These are phyloP conservation scores for Empis livida DNA, from an alignment of 2,888 invertebrate species.

Conservation along the genomic window DNA sequence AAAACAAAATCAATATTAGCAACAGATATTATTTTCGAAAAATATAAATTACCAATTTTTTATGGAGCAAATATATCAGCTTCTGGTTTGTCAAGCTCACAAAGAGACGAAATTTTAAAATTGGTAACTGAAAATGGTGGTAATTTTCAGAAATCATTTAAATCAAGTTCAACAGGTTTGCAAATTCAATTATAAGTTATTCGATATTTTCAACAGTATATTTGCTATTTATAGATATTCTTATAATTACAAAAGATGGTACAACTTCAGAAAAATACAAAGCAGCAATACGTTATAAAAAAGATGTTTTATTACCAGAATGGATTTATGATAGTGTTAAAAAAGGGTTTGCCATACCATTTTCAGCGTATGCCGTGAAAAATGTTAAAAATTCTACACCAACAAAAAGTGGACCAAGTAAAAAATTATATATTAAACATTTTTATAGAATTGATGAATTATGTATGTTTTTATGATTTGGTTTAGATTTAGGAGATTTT, in stretches of 20 bases:
- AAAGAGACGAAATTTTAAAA: slow-evolving; percentile 43
- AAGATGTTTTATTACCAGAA: slow-evolving; percentile 51
- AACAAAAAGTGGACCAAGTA: slow-evolving; percentile 35
- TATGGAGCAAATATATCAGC: slow-evolving; percentile 64
- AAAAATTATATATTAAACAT: no score
- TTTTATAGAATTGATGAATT: no score
- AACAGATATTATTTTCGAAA: slow-evolving; percentile 52
- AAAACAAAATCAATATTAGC: slow-evolving; percentile 43
- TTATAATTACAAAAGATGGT: slow-evolving; percentile 28
- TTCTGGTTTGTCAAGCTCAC: slow-evolving; percentile 50
- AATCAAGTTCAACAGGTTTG: slow-evolving; percentile 14
- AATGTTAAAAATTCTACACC: slow-evolving; percentile 59
- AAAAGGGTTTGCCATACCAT: slow-evolving; percentile 54
- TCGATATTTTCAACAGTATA: no score
- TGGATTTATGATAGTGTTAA: slow-evolving; percentile 73
- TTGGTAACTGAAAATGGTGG: slow-evolving; percentile 64
- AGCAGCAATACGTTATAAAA: slow-evolving; percentile 31
- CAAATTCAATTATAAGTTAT: no score
- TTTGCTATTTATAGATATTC: slow-evolving; percentile 28
- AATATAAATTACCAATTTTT: slow-evolving; percentile 52
- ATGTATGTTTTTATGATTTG: no score
- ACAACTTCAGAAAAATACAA: slow-evolving; percentile 30
- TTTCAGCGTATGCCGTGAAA: slow-evolving; percentile 44
- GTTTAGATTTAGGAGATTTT: slow-evolving; percentile 23
- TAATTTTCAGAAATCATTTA: slow-evolving; percentile 38